Conservation (phyloP, 2,888 invertebrate species). For the Tachina fera region DNA sequence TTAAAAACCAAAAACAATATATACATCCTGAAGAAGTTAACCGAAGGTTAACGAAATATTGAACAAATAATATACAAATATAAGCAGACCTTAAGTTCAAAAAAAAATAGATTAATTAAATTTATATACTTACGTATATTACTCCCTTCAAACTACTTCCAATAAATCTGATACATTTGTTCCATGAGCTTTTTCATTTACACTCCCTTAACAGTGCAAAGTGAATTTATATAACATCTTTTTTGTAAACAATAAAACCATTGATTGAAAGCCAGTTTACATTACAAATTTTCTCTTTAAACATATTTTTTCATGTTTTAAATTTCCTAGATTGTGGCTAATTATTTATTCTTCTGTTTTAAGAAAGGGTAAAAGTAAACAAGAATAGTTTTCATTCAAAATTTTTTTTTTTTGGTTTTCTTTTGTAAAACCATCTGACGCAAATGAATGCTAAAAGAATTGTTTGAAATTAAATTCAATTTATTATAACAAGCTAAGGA, state of each 20-base stretch:
- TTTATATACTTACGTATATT: no score
- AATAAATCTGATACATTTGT: no score
- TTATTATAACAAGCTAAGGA: neutral
- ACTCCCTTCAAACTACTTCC: no score
- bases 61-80: no score
- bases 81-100: no score
- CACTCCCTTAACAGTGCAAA: neutral
- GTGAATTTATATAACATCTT: neutral
- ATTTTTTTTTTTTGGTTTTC: neutral
- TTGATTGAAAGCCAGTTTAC: slow-evolving; percentile 11
- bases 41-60: no score
- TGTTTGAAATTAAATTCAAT: slow-evolving; percentile 14
- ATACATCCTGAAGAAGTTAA: no score
- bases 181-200: no score
- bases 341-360: slow-evolving; percentile 41
- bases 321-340: slow-evolving; percentile 27
- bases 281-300: neutral
- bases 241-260: slow-evolving; percentile 11
- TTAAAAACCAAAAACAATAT: no score
- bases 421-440: slow-evolving; percentile 3
- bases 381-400: neutral
- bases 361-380: slow-evolving; percentile 6
- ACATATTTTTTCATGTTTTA: neutral
- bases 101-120: no score
- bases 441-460: slow-evolving; percentile 18